These are phyloP conservation scores for Tachysurus vachellii DNA, from an alignment of 2,113 vertebrate species.

Conservation along the genomic window DNA sequence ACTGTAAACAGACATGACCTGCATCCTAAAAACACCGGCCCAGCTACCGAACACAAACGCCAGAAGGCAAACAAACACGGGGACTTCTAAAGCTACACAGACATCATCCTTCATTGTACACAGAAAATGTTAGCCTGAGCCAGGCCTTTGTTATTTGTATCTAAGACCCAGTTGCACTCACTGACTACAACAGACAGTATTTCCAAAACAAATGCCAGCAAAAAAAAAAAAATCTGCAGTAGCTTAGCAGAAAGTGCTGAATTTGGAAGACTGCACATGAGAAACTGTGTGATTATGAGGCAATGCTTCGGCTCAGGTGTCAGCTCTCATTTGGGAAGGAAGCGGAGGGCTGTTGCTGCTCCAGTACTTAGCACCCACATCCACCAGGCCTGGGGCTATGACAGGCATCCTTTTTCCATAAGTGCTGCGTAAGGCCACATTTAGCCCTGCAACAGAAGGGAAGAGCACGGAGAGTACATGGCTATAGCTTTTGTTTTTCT, in stretches of 20 bases:
- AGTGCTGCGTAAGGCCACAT: slow-evolving; percentile 52
- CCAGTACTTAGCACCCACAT: slow-evolving; percentile 51
- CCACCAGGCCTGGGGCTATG: slow-evolving; percentile 52
- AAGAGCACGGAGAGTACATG: slow-evolving; percentile 20
- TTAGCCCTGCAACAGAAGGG: slow-evolving; percentile 39
- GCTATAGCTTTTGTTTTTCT: slow-evolving; percentile 8
- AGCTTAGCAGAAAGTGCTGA: slow-evolving; percentile 51
- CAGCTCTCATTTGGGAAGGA: slow-evolving; percentile 52
- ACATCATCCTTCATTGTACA: slow-evolving; percentile 31
- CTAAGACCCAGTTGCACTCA: slow-evolving; percentile 16
- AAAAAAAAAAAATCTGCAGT: slow-evolving; percentile 16
- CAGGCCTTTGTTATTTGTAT: slow-evolving; percentile 34
- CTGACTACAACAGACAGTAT: slow-evolving; percentile 32
- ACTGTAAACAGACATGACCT: slow-evolving; percentile 55
- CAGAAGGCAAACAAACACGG: slow-evolving; percentile 45
- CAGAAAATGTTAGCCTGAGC: slow-evolving; percentile 28
- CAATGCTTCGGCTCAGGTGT: slow-evolving; percentile 52
- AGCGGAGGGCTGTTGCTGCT: slow-evolving; percentile 50
- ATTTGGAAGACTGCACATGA: slow-evolving; percentile 42
- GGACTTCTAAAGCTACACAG: slow-evolving; percentile 46
- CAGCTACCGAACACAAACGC: slow-evolving; percentile 36
- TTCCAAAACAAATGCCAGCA: slow-evolving; percentile 33
- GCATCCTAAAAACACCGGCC: slow-evolving; percentile 38
- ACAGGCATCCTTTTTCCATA: slow-evolving; percentile 52
- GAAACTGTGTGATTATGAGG: slow-evolving; percentile 50